These are phyloP conservation scores for Acanthopagrus latus DNA, from an alignment of 2,797 vertebrate genomes.

Conservation along the genomic window DNA sequence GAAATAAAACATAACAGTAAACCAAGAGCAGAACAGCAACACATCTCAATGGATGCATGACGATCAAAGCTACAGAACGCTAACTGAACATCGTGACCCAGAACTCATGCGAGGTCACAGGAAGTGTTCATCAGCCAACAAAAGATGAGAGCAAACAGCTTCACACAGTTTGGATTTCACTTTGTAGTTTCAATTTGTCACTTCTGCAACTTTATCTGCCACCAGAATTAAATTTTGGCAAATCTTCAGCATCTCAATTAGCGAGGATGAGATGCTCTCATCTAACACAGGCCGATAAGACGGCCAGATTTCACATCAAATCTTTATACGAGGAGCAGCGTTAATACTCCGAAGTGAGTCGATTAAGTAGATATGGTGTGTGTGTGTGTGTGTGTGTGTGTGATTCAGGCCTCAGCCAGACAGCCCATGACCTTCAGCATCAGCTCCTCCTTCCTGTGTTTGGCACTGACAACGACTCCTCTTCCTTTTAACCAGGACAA, in stretches of 20 bases:
- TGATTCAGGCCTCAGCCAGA: conserved; percentile 74
- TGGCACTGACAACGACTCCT: conserved; percentile 67
- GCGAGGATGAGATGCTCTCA: conserved; percentile 5
- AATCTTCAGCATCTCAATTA: conserved; percentile 49
- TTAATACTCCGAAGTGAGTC: conserved; percentile 7
- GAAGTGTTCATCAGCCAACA: too few relatives aligned
- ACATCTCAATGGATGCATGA: too few relatives aligned
- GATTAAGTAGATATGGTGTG: conserved; percentile 9
- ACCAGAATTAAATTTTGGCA: conserved; percentile 27
- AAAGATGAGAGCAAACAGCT: not conserved
- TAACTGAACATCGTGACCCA: too few relatives aligned
- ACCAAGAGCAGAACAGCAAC: too few relatives aligned
- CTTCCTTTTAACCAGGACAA: conserved; percentile 78
- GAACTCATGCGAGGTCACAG: too few relatives aligned
- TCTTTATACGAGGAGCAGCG: conserved; percentile 14
- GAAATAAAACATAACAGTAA: too few relatives aligned
- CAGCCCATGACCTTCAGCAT: conserved; percentile 84
- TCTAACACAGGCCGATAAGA: conserved; percentile 10
- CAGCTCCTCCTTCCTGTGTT: conserved; percentile 83
- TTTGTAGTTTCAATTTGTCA: conserved; percentile 2
- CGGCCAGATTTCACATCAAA: conserved; percentile 27
- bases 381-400: conserved; percentile 14
- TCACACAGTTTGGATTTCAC: not conserved
- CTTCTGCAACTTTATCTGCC: conserved; percentile 16
- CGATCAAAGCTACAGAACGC: too few relatives aligned